Base-by-base conservation (phyloP, 2,888 invertebrate species). In the Tipula helvola region DNA sequence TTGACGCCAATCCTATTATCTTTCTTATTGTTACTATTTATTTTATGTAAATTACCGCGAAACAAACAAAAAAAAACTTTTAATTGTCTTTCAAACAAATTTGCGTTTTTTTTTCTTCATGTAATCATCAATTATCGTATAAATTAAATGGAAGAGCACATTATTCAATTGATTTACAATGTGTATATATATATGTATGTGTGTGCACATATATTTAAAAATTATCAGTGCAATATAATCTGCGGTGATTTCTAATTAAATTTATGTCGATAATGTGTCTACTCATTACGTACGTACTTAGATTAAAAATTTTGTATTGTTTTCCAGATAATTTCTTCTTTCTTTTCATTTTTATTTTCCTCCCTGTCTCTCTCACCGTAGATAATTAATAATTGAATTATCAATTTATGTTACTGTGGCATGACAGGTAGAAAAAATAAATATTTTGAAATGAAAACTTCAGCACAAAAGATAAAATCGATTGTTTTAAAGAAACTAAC, bases 1-100 rank as follows among this genome's bases (percentile, higher is more conserved):
- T 83, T 83, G 83, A 83, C 36, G 83, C 36, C 83, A 83, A 83
- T 36, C 83, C 83, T 36, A 83, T 83, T 83, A 83, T 83, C 83
- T 83, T 83, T 12, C 36, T 36, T 39, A 83, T 7, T 39, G 12
- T 12, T 47, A 47, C 52, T 57, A 16, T 57, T 16, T 57, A 57
- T 5, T 16, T 16, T 57, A 57, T 57, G 52, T 57, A 57, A 57
- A 57, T 57, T 57, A 57, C 16, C 16, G 52, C 52, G 18, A 57
- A 18, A 57, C 16, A 57, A 57, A 28, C 28, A 28, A 57, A 57
- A 57, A n/a, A 57, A 57, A 57, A 57, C 47, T 57, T 57, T 57
- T 57, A 57, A 57, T 57, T 57, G 52, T 57, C 52, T 57, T 57
- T 57, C 7, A 5, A 57, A 57, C 16, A 57, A 16, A 57, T 7